Percentiles rank a stretch among this genome's conserved stretches.
phyloP scores from a whole-genome alignment of 2,888 invertebrate species.

The Harpagoxenus sublaevis region DNA sequence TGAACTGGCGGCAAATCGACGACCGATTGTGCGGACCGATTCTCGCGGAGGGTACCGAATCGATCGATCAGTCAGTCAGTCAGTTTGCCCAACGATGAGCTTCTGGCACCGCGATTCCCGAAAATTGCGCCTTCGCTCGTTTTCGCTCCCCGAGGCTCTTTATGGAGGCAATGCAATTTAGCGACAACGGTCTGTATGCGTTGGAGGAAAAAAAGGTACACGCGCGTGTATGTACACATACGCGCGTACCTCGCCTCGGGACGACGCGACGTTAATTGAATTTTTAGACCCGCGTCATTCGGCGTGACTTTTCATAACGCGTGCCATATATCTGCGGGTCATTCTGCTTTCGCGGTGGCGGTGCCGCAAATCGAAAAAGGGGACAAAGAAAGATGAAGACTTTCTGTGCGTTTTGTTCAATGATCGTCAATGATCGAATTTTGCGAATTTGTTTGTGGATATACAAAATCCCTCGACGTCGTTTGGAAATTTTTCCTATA shows the following conservation, averaged over 20 bases:
- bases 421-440: neutral
- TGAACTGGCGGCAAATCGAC: slow-evolving; percentile 40
- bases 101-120: slow-evolving; percentile 40
- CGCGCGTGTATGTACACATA: neutral
- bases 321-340: slow-evolving; percentile 40
- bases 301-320: slow-evolving; percentile 61
- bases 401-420: neutral
- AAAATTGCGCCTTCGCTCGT: slow-evolving; percentile 51
- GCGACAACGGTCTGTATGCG: slow-evolving; percentile 34
- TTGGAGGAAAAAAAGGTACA: slow-evolving; percentile 7
- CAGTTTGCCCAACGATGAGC: slow-evolving; percentile 41
- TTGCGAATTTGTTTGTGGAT: neutral
- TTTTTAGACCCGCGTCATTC: slow-evolving; percentile 56
- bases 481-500: neutral
- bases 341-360: slow-evolving; percentile 24
- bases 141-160: slow-evolving; percentile 41
- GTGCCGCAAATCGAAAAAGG: slow-evolving; percentile 33
- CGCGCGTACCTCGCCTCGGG: slow-evolving; percentile 19
- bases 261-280: slow-evolving; percentile 58
- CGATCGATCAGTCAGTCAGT: slow-evolving; percentile 47
- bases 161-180: slow-evolving; percentile 60
- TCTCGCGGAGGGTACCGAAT: slow-evolving; percentile 14
- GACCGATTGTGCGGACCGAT: slow-evolving; percentile 36
- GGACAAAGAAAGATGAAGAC: neutral
- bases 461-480: neutral